phyloP scores from a whole-genome alignment of 2,888 invertebrate genomes.

The Steinernema hermaphroditum region DNA sequence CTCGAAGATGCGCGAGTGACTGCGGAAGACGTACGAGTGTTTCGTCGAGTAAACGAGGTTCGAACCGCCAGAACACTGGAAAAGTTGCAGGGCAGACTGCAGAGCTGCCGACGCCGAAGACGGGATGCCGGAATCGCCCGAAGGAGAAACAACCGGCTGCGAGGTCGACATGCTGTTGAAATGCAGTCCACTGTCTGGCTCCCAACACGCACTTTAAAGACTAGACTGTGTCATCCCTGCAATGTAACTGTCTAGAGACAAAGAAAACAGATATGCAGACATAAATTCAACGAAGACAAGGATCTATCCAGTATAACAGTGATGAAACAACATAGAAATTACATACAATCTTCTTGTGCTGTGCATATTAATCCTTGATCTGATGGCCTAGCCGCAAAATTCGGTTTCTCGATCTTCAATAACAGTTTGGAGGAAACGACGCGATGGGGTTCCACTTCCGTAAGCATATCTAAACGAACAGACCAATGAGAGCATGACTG shows the following conservation, averaged over 20 bases:
- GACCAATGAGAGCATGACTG: too few relatives aligned
- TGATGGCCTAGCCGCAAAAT: background rate
- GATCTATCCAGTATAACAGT: background rate
- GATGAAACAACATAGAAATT: background rate
- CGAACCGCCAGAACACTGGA: background rate
- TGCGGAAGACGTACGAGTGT: background rate
- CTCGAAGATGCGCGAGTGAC: background rate
- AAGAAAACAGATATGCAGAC: background rate
- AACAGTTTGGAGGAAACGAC: conserved; percentile 3
- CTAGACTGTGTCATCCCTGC: too few relatives aligned
- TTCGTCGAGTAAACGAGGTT: background rate
- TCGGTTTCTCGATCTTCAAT: conserved; percentile 1
- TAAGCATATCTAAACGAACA: conserved; percentile 3
- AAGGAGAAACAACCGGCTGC: background rate
- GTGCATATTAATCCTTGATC: background rate
- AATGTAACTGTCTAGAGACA: background rate
- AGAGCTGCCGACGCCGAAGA: background rate
- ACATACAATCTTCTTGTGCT: background rate
- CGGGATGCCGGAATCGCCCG: background rate
- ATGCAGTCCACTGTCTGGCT: background rate
- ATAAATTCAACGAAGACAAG: background rate
- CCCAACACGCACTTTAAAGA: background rate
- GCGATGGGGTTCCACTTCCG: conserved; percentile 7
- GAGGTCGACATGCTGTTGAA: background rate
- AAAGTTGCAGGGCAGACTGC: background rate